These are phyloP conservation scores for Paracanthobrama guichenoti DNA, from an alignment of 2,113 vertebrate species.

Conservation along the genomic window DNA sequence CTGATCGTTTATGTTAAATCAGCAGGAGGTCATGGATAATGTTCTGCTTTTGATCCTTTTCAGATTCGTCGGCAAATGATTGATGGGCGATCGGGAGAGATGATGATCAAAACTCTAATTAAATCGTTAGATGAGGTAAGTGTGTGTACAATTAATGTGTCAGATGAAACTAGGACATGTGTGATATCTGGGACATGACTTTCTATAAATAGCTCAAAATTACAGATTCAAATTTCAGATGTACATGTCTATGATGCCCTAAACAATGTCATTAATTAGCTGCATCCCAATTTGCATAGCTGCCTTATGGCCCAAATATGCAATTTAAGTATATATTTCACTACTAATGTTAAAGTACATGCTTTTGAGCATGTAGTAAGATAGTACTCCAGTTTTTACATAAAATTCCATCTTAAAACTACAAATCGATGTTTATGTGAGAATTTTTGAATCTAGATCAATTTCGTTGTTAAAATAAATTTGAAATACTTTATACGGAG, in stretches of 20 bases:
- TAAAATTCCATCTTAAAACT: background rate
- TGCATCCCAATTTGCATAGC: background rate
- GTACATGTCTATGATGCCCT: background rate
- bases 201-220: slow-evolving; percentile 17
- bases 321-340: background rate
- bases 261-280: background rate
- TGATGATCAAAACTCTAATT: slow-evolving; percentile 86
- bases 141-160: slow-evolving; percentile 65
- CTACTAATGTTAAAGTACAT: background rate
- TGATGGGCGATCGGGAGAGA: slow-evolving; percentile 86
- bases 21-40: background rate
- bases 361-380: background rate
- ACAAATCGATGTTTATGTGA: background rate
- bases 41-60: slow-evolving; percentile 34
- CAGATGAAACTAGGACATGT: slow-evolving; percentile 30
- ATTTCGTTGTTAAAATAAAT: background rate
- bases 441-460: background rate
- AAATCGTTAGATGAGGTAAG: slow-evolving; percentile 93
- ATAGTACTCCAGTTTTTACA: background rate
- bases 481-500: too few relatives aligned
- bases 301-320: background rate
- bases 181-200: slow-evolving; percentile 29
- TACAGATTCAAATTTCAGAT: background rate
- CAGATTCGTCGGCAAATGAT: slow-evolving; percentile 98
- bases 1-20: background rate